These are phyloP conservation scores for Encarsia formosa DNA, from an alignment of 2,888 invertebrate genomes.

Conservation along the genomic window DNA sequence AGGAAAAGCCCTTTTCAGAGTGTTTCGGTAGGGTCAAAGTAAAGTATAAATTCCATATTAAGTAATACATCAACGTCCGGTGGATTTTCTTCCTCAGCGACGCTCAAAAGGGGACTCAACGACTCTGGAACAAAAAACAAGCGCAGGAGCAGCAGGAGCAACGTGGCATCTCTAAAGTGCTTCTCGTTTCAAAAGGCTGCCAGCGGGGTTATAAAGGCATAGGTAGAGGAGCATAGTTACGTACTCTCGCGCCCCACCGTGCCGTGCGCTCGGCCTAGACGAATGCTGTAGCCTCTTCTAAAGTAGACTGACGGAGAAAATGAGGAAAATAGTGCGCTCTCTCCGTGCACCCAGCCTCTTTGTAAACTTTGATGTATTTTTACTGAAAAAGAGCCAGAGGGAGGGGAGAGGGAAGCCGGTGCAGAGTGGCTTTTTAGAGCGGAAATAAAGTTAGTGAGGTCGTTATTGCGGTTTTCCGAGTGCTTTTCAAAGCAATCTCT, in stretches of 20 bases:
- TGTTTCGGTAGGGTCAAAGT: constrained; percentile 13
- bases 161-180: constrained; percentile 16
- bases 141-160: too few relatives aligned
- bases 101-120: constrained; percentile 15
- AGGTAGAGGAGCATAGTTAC: constrained; percentile 28
- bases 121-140: constrained; percentile 21
- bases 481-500: too few relatives aligned
- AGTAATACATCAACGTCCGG: constrained; percentile 3
- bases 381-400: too few relatives aligned
- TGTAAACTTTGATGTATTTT: too few relatives aligned
- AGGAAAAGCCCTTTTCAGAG: neutral
- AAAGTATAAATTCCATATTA: constrained; percentile 17
- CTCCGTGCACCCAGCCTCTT: too few relatives aligned
- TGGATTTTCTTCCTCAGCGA: constrained; percentile 22
- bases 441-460: too few relatives aligned
- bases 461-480: too few relatives aligned
- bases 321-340: neutral
- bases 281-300: neutral
- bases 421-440: too few relatives aligned
- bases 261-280: neutral
- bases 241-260: too few relatives aligned
- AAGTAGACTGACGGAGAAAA: neutral
- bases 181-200: constrained; percentile 17
- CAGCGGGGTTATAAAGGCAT: neutral
- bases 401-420: too few relatives aligned